A percentile compares a stretch with the other conserved stretches of the same genome.
Conservation (phyloP, 2,888 invertebrate genomes). For the Nycteola revayana region DNA sequence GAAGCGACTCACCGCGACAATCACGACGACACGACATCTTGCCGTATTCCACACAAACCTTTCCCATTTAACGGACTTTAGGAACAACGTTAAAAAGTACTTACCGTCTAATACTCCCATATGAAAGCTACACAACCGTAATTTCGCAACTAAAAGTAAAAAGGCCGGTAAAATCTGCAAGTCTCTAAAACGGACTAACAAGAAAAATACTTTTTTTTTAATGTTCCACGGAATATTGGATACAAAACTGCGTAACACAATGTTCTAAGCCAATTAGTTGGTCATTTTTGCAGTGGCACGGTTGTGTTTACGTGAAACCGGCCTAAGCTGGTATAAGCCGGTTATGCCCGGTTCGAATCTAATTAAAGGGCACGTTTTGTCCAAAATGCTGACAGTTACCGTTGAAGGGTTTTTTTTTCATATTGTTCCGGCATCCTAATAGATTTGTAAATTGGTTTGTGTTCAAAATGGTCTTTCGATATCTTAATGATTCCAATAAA, state of each 20-base stretch:
- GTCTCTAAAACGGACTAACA: slow-evolving; percentile 35
- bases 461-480: slow-evolving; percentile 36
- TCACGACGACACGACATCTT: slow-evolving; percentile 51
- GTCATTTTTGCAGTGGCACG: slow-evolving; percentile 75
- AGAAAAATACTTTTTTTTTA: slow-evolving; percentile 48
- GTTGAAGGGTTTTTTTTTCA: slow-evolving; percentile 59
- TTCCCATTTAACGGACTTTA: slow-evolving; percentile 41
- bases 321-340: slow-evolving; percentile 78
- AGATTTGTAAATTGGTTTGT: slow-evolving; percentile 63
- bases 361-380: slow-evolving; percentile 75
- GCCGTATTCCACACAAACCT: slow-evolving; percentile 38
- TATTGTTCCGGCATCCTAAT: slow-evolving; percentile 54
- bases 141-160: slow-evolving; percentile 8
- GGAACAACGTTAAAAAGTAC: slow-evolving; percentile 31
- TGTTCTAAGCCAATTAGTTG: slow-evolving; percentile 80
- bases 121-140: slow-evolving; percentile 20
- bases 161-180: slow-evolving; percentile 7
- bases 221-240: slow-evolving; percentile 68
- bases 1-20: slow-evolving; percentile 54
- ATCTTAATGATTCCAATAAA: too few relatives aligned
- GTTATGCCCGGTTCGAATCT: slow-evolving; percentile 76
- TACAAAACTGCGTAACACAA: slow-evolving; percentile 70
- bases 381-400: slow-evolving; percentile 74
- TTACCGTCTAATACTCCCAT: slow-evolving; percentile 24
- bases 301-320: slow-evolving; percentile 56